A percentile compares a stretch with the other conserved stretches of the same genome.
These are phyloP conservation scores for Trogon surrucura DNA, from an alignment of 2,113 vertebrate species.

Conservation along the genomic window DNA sequence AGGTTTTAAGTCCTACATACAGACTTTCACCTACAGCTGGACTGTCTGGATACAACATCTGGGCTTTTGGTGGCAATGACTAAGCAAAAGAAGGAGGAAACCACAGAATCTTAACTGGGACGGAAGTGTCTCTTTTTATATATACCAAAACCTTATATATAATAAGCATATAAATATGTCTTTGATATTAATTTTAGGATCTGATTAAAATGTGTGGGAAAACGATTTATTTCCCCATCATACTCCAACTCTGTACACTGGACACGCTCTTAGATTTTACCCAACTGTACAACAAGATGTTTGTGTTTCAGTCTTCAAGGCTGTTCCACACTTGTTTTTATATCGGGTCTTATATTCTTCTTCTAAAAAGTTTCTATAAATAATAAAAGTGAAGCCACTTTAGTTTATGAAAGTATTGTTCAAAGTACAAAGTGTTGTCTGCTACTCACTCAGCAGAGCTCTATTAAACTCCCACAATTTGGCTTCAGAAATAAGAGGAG, in stretches of 20 bases:
- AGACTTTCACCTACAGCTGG: neutral
- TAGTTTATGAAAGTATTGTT: neutral
- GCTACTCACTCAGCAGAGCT: neutral
- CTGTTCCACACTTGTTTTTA: neutral
- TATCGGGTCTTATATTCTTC: neutral
- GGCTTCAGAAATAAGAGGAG: neutral
- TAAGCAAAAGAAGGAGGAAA: neutral
- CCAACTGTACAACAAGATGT: constrained; percentile 13
- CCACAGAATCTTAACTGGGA: neutral
- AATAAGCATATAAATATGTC: neutral
- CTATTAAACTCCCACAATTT: constrained; percentile 35
- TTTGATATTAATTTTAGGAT: neutral
- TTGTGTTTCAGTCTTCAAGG: neutral
- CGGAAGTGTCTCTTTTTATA: neutral
- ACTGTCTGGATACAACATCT: neutral
- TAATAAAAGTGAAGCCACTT: neutral
- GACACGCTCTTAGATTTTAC: neutral
- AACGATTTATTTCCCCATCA: neutral
- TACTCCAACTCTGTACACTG: neutral
- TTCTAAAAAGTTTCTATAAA: neutral
- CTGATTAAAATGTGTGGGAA: neutral
- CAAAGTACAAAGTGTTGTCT: neutral
- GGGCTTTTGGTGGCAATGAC: neutral
- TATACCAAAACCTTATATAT: neutral
- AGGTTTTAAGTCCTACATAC: neutral